Evolutionary conservation across 1,140 invertebrate genomes (phyloP).

Genomic region (Cotesia typhae): DNA sequence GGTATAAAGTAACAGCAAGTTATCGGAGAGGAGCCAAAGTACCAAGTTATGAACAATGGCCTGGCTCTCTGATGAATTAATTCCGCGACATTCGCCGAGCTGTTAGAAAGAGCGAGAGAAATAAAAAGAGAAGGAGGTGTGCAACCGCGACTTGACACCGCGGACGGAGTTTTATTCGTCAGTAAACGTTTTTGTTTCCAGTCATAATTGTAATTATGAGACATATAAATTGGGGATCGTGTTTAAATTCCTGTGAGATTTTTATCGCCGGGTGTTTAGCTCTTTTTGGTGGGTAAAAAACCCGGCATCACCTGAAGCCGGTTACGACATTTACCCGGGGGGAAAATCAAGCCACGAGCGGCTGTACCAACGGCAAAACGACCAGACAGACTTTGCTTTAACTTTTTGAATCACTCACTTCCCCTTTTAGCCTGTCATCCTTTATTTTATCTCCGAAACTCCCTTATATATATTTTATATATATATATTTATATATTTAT

Average conservation of each 20-base stretch:
- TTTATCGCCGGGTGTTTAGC: slow-evolving; percentile 5
- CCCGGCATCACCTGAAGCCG: slow-evolving; percentile 40
- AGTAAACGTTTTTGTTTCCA: no score
- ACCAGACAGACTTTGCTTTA: slow-evolving; percentile 40
- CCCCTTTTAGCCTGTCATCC: slow-evolving; percentile 12
- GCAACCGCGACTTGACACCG: no score
- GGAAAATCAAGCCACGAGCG: slow-evolving; percentile 27
- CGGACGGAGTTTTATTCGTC: no score
- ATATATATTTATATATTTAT: slow-evolving; percentile 1
- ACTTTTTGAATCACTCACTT: neutral
- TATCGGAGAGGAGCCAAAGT: neutral
- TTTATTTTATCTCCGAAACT: slow-evolving; percentile 27
- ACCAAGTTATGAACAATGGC: slow-evolving; percentile 13
- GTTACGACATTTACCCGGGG: slow-evolving; percentile 34
- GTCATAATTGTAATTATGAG: neutral
- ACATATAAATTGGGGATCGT: neutral
- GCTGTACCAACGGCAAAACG: neutral
- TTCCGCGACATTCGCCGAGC: neutral
- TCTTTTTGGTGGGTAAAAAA: slow-evolving; percentile 48
- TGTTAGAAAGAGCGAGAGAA: no score
- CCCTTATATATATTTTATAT: slow-evolving; percentile 1
- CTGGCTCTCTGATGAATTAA: slow-evolving; percentile 13
- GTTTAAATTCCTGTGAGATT: no score
- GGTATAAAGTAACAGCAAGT: neutral
- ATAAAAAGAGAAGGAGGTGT: no score